phyloP scores from a whole-genome alignment of 2,888 invertebrate genomes.

The Steromphala cineraria region DNA sequence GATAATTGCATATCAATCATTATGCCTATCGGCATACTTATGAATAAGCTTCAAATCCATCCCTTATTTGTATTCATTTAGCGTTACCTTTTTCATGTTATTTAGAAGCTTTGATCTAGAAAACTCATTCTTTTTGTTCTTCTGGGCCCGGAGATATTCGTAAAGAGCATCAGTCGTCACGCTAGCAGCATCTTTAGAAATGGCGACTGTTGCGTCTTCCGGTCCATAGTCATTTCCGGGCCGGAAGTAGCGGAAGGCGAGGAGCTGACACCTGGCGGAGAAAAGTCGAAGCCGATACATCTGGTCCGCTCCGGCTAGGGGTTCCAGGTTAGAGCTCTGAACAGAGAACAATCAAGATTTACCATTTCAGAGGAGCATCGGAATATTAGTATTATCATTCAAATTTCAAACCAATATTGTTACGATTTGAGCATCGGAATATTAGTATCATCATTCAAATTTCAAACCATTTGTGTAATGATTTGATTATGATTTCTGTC shows the following conservation, averaged over 20 bases:
- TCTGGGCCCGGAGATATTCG: slow-evolving; percentile 44
- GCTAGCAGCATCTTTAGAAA: slow-evolving; percentile 55
- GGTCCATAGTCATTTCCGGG: slow-evolving; percentile 17
- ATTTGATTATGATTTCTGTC: too few relatives aligned
- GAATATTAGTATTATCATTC: too few relatives aligned
- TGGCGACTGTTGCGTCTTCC: slow-evolving; percentile 39
- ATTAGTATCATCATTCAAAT: too few relatives aligned
- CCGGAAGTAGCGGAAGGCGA: slow-evolving; percentile 58
- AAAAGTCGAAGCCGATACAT: slow-evolving; percentile 61
- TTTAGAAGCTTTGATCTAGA: slow-evolving; percentile 41
- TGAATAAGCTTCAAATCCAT: too few relatives aligned
- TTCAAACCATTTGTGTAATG: too few relatives aligned
- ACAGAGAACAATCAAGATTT: not conserved
- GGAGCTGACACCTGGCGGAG: slow-evolving; percentile 54
- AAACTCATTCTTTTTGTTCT: slow-evolving; percentile 35
- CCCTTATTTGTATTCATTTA: too few relatives aligned
- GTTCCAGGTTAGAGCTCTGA: slow-evolving; percentile 51
- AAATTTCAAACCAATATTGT: too few relatives aligned
- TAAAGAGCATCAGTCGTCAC: slow-evolving; percentile 53
- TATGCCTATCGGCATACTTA: not conserved
- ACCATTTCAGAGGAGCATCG: too few relatives aligned
- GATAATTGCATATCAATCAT: too few relatives aligned
- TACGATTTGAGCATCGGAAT: too few relatives aligned
- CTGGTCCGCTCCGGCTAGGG: slow-evolving; percentile 52
- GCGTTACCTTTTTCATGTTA: slow-evolving; percentile 42